Evolutionary conservation across 2,888 invertebrate genomes (phyloP).

Genomic region (Epistrophe grossulariae): DNA sequence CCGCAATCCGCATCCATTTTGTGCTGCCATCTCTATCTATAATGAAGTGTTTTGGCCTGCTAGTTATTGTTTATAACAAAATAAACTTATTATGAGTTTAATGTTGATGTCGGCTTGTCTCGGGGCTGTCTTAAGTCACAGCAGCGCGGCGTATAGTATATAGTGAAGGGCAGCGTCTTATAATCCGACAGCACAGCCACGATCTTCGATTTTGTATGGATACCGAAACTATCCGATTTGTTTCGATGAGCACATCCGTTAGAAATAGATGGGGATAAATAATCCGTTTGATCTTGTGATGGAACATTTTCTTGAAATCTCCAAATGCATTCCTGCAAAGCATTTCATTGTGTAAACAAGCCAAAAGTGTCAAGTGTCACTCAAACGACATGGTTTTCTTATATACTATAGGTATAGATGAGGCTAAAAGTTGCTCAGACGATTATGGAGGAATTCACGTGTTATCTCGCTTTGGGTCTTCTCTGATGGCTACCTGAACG

Average conservation of each 20-base stretch:
- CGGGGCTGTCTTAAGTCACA: conserved; percentile 15
- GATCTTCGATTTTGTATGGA: conserved; percentile 55
- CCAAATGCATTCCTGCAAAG: conserved; percentile 61
- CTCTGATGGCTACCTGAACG: conserved; percentile 63
- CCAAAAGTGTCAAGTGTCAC: conserved; percentile 71
- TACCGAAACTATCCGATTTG: conserved; percentile 60
- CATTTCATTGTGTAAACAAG: conserved; percentile 57
- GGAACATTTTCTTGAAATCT: conserved; percentile 41
- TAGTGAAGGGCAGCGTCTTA: conserved; percentile 55
- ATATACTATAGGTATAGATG: background rate
- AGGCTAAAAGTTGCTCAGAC: conserved; percentile 52
- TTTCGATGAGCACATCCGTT: conserved; percentile 69
- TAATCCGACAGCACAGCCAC: conserved; percentile 65
- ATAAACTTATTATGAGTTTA: conserved; percentile 59
- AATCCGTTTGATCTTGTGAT: conserved; percentile 59
- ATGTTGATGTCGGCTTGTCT: conserved; percentile 43
- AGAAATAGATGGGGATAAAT: conserved; percentile 38
- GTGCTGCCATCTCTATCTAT: conserved; percentile 43
- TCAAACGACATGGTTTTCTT: conserved; percentile 71
- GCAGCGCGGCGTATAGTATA: background rate
- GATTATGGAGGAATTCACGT: conserved; percentile 64
- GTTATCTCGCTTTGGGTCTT: conserved; percentile 62
- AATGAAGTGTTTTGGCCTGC: conserved; percentile 67
- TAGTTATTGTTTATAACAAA: conserved; percentile 66
- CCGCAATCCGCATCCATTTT: conserved; percentile 39